Percentiles rank a stretch among this genome's conserved stretches.
phyloP scores from a whole-genome alignment of 1,140 invertebrate genomes.

The Anoplolepis gracilipes region DNA sequence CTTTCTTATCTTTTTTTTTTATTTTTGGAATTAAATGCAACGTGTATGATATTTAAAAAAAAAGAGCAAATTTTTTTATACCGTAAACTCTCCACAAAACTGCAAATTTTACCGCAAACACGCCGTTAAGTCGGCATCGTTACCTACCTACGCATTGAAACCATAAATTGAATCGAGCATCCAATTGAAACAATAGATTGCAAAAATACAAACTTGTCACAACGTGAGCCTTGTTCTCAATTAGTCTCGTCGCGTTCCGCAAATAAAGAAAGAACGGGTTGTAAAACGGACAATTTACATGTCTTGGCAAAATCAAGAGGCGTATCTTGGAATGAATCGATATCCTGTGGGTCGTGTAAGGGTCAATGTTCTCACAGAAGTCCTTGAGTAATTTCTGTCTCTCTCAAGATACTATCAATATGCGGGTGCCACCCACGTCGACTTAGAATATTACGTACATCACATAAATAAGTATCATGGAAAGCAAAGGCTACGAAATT shows the following conservation, averaged over 20 bases:
- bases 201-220: background rate
- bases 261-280: background rate
- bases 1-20: too few species aligned
- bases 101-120: background rate
- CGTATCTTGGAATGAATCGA: constrained; percentile 37
- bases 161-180: constrained; percentile 11
- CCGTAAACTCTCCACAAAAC: background rate
- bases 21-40: background rate
- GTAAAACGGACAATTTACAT: constrained; percentile 12
- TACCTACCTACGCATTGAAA: background rate
- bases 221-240: background rate
- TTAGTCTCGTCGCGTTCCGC: background rate
- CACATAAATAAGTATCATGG: background rate
- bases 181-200: background rate
- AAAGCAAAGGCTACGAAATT: background rate
- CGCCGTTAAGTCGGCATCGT: background rate
- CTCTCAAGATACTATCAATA: constrained; percentile 45
- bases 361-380: constrained; percentile 63
- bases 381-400: constrained; percentile 33
- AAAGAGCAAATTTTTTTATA: background rate
- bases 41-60: background rate
- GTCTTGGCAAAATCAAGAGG: background rate
- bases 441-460: constrained; percentile 23
- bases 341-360: background rate
- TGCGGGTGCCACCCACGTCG: constrained; percentile 2